A percentile compares a stretch with the other conserved stretches of the same genome.
phyloP scores from a whole-genome alignment of 2,888 invertebrate species.

The Adelognathus sp. region DNA sequence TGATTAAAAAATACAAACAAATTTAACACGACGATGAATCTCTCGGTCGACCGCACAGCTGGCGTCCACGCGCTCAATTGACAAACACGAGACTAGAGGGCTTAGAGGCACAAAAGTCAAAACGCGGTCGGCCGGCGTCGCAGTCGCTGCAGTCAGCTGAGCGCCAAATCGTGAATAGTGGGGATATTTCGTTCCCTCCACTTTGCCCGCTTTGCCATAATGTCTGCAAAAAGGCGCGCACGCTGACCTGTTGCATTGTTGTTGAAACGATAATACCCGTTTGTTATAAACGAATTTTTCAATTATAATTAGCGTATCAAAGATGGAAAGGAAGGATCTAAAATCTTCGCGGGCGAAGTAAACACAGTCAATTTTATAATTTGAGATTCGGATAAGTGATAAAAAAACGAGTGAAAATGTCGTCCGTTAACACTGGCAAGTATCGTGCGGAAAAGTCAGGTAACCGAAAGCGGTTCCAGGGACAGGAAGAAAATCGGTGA shows the following conservation, averaged over 20 bases:
- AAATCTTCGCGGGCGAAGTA: neutral
- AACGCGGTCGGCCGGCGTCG: too few relatives aligned
- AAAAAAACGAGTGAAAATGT: conserved; percentile 36
- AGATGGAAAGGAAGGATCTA: neutral
- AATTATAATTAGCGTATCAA: neutral
- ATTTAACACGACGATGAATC: too few relatives aligned
- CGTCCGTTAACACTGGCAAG: conserved; percentile 72
- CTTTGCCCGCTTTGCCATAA: neutral
- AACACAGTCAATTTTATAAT: neutral
- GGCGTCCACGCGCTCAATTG: too few relatives aligned
- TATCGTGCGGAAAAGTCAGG: conserved; percentile 65
- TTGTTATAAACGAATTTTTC: neutral
- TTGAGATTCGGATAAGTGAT: neutral
- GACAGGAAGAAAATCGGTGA: conserved; percentile 50
- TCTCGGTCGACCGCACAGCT: too few relatives aligned
- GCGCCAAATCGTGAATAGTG: too few relatives aligned
- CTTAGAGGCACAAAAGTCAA: too few relatives aligned
- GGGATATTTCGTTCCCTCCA: neutral
- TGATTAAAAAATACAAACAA: too few relatives aligned
- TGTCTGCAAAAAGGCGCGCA: conserved; percentile 41
- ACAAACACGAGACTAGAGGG: too few relatives aligned
- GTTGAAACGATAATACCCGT: neutral
- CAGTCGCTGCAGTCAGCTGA: too few relatives aligned
- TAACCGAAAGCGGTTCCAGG: conserved; percentile 53
- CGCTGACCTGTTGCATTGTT: conserved; percentile 50